phyloP scores from a whole-genome alignment of 2,888 invertebrate genomes.

The Actias luna region DNA sequence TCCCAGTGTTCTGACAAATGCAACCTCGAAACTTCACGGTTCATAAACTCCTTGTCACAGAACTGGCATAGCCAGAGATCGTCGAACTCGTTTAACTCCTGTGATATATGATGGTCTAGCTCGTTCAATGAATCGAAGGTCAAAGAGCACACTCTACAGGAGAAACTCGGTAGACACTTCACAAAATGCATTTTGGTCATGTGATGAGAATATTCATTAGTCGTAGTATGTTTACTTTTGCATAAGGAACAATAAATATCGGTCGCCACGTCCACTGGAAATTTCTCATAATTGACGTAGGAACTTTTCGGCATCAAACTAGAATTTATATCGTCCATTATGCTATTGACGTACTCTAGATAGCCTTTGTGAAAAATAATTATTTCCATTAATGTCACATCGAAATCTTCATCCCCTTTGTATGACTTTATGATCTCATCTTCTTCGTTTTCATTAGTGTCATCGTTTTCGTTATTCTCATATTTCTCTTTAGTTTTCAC shows the following conservation, averaged over 20 bases:
- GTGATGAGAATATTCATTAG: slow-evolving; percentile 49
- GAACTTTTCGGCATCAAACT: slow-evolving; percentile 54
- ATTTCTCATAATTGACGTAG: slow-evolving; percentile 51
- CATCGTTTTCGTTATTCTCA: slow-evolving; percentile 32
- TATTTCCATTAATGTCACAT: slow-evolving; percentile 69
- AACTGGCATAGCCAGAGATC: slow-evolving; percentile 77
- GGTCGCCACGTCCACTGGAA: slow-evolving; percentile 38
- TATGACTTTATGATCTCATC: slow-evolving; percentile 45
- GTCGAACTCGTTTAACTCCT: slow-evolving; percentile 66
- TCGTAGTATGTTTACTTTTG: slow-evolving; percentile 44
- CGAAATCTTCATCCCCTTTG: slow-evolving; percentile 69
- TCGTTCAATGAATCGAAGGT: slow-evolving; percentile 61
- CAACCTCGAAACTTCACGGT: slow-evolving; percentile 53
- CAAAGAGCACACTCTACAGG: slow-evolving; percentile 66
- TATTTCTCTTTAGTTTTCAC: slow-evolving; percentile 42
- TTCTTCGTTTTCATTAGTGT: slow-evolving; percentile 30
- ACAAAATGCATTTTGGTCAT: slow-evolving; percentile 66
- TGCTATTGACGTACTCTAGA: slow-evolving; percentile 59
- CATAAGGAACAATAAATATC: slow-evolving; percentile 61
- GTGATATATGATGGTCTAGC: slow-evolving; percentile 50
- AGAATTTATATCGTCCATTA: slow-evolving; percentile 49
- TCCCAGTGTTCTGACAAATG: slow-evolving; percentile 66
- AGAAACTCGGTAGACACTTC: slow-evolving; percentile 56
- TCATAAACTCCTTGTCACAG: slow-evolving; percentile 74
- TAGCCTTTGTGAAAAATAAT: slow-evolving; percentile 68